Conservation (phyloP, 2,113 vertebrate genomes). For the Mirounga angustirostris region DNA sequence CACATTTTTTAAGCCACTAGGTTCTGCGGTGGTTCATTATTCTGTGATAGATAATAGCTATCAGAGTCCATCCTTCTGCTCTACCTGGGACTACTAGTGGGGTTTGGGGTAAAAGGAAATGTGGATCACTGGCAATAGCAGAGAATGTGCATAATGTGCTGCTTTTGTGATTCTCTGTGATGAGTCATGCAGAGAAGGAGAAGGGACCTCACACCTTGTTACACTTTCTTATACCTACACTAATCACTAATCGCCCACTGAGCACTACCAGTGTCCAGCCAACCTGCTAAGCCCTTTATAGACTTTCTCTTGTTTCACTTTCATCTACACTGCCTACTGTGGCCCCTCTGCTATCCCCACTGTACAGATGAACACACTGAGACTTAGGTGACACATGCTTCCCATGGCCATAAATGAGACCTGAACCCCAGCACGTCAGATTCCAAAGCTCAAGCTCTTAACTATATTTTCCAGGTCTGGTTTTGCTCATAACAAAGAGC, state of each 20-base stretch:
- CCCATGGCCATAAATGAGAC: not conserved
- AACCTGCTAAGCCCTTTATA: not conserved
- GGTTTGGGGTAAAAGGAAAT: not conserved
- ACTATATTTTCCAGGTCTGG: not conserved
- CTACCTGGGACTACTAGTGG: not conserved
- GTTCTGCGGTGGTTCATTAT: not conserved
- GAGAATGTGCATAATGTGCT: not conserved
- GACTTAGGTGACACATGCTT: not conserved
- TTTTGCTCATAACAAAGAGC: not conserved
- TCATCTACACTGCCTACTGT: not conserved
- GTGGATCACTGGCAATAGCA: not conserved
- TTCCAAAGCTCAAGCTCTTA: not conserved
- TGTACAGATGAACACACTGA: not conserved
- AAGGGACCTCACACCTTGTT: not conserved
- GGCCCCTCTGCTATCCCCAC: not conserved
- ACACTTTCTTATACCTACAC: not conserved
- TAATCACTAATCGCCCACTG: accelerated
- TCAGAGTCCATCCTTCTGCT: not conserved
- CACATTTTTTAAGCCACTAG: not conserved
- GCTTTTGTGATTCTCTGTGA: not conserved
- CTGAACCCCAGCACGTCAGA: not conserved
- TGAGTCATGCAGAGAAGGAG: not conserved
- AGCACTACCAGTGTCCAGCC: not conserved
- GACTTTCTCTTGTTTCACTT: not conserved
- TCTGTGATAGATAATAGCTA: not conserved